Evolutionary conservation across 2,888 invertebrate genomes (phyloP).

Genomic region (Habroteleia sp.): DNA sequence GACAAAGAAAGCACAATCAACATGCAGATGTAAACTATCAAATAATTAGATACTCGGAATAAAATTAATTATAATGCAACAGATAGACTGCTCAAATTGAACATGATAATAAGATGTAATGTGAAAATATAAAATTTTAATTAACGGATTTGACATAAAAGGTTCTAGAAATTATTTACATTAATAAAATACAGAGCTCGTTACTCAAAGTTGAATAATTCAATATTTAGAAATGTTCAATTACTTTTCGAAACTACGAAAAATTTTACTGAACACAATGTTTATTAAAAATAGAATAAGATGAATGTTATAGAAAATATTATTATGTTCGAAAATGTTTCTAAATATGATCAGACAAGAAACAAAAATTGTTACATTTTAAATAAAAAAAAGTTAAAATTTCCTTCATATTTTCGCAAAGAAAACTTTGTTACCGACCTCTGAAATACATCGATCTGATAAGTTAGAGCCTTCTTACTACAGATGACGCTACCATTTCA

Average conservation of each 20-base stretch:
- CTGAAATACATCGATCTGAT: slow-evolving; percentile 14
- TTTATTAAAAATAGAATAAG: too few relatives aligned
- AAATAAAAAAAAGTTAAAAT: too few relatives aligned
- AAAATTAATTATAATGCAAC: slow-evolving; percentile 20
- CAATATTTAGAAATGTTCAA: too few relatives aligned
- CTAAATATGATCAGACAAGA: too few relatives aligned
- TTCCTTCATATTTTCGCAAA: slow-evolving; percentile 1
- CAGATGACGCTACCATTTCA: slow-evolving; percentile 40
- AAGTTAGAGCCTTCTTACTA: slow-evolving; percentile 1
- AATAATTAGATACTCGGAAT: slow-evolving; percentile 6
- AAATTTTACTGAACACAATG: too few relatives aligned
- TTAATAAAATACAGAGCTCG: slow-evolving; percentile 1
- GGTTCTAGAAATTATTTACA: slow-evolving; percentile 15
- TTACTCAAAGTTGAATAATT: too few relatives aligned
- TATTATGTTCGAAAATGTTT: too few relatives aligned
- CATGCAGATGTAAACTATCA: slow-evolving; percentile 3
- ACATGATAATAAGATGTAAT: slow-evolving; percentile 11
- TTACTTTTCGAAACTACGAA: too few relatives aligned
- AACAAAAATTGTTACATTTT: slow-evolving; percentile 1
- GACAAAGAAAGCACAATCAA: neutral
- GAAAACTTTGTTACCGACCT: slow-evolving; percentile 30
- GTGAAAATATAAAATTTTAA: slow-evolving; percentile 23
- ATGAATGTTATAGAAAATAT: too few relatives aligned
- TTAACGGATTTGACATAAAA: slow-evolving; percentile 17
- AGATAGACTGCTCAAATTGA: slow-evolving; percentile 1